These are phyloP conservation scores for Trichogramma evanescens DNA, from an alignment of 2,888 invertebrate species.

Conservation along the genomic window DNA sequence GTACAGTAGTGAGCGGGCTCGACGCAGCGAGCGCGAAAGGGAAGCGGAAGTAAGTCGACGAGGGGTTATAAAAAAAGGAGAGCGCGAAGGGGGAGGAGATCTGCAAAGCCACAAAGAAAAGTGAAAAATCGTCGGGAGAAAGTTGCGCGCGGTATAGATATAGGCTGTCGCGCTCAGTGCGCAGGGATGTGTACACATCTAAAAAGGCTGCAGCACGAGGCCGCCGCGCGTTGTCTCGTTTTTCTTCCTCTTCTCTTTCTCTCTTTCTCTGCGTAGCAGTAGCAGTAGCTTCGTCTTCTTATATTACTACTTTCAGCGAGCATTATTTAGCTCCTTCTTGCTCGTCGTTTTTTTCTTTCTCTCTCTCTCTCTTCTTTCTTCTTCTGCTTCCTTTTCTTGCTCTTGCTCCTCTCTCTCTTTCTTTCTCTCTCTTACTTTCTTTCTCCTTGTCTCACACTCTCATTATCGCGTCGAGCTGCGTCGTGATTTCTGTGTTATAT, in stretches of 20 bases:
- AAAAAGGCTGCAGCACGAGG: too few relatives aligned
- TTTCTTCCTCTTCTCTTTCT: too few relatives aligned
- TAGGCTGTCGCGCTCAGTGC: too few relatives aligned
- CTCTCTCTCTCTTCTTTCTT: neutral
- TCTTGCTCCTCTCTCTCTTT: neutral
- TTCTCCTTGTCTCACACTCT: neutral
- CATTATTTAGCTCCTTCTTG: neutral
- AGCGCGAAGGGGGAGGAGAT: neutral
- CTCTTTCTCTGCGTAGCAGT: too few relatives aligned
- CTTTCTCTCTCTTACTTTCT: neutral
- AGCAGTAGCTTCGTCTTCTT: too few relatives aligned
- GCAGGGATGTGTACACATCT: too few relatives aligned
- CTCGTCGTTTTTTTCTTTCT: conserved; percentile 10
- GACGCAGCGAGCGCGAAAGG: conserved; percentile 10
- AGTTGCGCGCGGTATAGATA: conserved; percentile 4
- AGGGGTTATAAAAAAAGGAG: neutral
- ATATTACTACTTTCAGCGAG: too few relatives aligned
- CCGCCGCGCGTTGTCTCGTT: too few relatives aligned
- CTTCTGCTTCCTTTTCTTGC: neutral
- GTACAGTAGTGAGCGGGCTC: neutral
- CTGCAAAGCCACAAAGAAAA: conserved; percentile 11
- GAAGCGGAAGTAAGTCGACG: conserved; percentile 18
- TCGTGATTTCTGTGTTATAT: too few relatives aligned
- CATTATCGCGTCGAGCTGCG: conserved; percentile 6
- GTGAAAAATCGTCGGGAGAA: conserved; percentile 18